Evolutionary conservation across 1,140 invertebrate genomes (phyloP).

Genomic region (Lethrus apterus): DNA sequence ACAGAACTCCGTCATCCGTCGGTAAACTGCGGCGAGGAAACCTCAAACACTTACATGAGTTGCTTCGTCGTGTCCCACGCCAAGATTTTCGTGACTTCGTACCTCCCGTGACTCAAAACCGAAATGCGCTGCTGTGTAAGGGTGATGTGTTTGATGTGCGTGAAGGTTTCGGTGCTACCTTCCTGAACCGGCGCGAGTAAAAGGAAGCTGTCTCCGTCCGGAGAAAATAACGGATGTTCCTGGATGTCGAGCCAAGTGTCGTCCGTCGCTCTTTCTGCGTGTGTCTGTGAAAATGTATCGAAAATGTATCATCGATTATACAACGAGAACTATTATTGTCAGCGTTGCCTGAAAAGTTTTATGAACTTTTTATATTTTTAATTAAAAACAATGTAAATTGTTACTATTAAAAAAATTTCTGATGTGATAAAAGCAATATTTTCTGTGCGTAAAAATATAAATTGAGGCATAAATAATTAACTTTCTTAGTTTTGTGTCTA

Average conservation of each 20-base stretch:
- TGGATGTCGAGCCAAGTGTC: conserved; percentile 79
- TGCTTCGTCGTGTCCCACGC: conserved; percentile 79
- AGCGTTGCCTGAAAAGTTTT: too few species aligned
- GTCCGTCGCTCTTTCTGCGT: conserved; percentile 70
- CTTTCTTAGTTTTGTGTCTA: too few species aligned
- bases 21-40: too few species aligned
- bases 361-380: too few species aligned
- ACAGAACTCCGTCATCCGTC: too few species aligned
- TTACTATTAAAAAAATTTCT: too few species aligned
- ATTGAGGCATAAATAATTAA: too few species aligned
- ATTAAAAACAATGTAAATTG: too few species aligned
- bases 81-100: conserved; percentile 77
- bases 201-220: conserved; percentile 76
- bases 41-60: conserved; percentile 66
- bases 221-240: conserved; percentile 74
- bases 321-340: too few species aligned
- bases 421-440: too few species aligned
- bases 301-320: too few species aligned
- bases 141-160: conserved; percentile 82
- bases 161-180: conserved; percentile 71
- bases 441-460: too few species aligned
- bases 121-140: conserved; percentile 74
- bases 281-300: conserved; percentile 60
- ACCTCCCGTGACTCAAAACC: conserved; percentile 78
- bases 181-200: conserved; percentile 75